Conservation (phyloP, 2,113 vertebrate genomes). For the Seriola rivoliana region DNA sequence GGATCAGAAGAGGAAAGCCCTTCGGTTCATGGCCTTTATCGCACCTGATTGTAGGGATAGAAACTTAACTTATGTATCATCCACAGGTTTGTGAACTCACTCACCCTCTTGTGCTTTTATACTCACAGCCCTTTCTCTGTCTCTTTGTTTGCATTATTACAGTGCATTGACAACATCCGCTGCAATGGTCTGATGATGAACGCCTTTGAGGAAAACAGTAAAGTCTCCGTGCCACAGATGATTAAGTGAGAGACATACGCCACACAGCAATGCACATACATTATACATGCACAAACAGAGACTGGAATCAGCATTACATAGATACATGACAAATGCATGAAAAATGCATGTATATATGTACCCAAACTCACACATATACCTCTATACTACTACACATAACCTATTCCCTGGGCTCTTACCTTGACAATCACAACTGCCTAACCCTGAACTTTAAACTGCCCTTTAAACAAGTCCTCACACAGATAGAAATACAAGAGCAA, state of each 20-base stretch:
- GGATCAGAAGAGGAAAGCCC: background rate
- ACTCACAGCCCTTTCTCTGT: slow-evolving; percentile 9
- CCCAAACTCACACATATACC: background rate
- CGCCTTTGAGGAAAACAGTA: slow-evolving; percentile 97
- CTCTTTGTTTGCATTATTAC: slow-evolving; percentile 40
- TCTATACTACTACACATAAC: background rate
- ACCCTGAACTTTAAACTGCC: background rate
- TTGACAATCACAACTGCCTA: background rate
- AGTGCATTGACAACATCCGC: slow-evolving; percentile 99
- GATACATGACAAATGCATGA: slow-evolving; percentile 10
- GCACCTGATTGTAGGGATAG: background rate
- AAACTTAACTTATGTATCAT: background rate
- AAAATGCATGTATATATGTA: background rate
- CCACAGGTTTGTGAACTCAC: background rate
- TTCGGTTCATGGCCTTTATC: too few species aligned
- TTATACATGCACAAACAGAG: slow-evolving; percentile 25
- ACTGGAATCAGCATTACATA: background rate
- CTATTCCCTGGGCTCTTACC: too few species aligned
- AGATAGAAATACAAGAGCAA: background rate
- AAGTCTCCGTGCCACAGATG: slow-evolving; percentile 97
- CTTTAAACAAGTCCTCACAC: background rate
- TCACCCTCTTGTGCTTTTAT: background rate
- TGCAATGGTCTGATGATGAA: slow-evolving; percentile 99
- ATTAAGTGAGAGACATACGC: slow-evolving; percentile 91
- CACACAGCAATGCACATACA: slow-evolving; percentile 6